Conservation (phyloP, 2,888 invertebrate species). For the Eretmocerus hayati region DNA sequence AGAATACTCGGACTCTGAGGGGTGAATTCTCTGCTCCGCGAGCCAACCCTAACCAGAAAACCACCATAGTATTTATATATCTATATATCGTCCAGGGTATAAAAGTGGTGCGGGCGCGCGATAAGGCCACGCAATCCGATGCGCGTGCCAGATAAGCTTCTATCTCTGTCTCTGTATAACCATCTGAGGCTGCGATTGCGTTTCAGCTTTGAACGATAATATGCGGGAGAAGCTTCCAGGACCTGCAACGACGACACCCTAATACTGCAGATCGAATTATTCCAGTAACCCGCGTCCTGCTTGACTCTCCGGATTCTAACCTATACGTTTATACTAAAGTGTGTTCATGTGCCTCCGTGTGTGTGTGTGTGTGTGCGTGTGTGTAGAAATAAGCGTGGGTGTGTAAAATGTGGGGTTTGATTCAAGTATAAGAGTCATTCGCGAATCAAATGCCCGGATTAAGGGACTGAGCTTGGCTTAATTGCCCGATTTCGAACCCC, state of each 20-base stretch:
- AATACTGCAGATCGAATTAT: conserved; percentile 27
- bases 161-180: conserved; percentile 43
- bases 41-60: background rate
- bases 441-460: conserved; percentile 44
- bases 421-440: conserved; percentile 46
- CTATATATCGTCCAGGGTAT: conserved; percentile 23
- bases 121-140: conserved; percentile 48
- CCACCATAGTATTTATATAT: too few species aligned
- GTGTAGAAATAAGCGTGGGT: conserved; percentile 18
- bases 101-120: conserved; percentile 45
- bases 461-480: conserved; percentile 35
- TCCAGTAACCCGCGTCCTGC: conserved; percentile 2
- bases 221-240: too few species aligned
- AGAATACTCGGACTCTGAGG: too few species aligned
- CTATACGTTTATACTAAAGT: too few species aligned
- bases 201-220: too few species aligned
- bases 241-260: too few species aligned
- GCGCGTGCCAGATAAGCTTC: conserved; percentile 47
- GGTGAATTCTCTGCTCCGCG: conserved; percentile 30
- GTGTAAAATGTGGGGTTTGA: too few species aligned
- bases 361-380: too few species aligned
- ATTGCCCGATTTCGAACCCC: conserved; percentile 20
- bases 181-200: too few species aligned
- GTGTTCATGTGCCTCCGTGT: too few species aligned
- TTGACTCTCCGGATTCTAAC: too few species aligned